Percentiles rank a stretch among this genome's conserved stretches.
These are phyloP conservation scores for Taphrorychus bicolor DNA, from an alignment of 2,888 invertebrate species.

Conservation along the genomic window DNA sequence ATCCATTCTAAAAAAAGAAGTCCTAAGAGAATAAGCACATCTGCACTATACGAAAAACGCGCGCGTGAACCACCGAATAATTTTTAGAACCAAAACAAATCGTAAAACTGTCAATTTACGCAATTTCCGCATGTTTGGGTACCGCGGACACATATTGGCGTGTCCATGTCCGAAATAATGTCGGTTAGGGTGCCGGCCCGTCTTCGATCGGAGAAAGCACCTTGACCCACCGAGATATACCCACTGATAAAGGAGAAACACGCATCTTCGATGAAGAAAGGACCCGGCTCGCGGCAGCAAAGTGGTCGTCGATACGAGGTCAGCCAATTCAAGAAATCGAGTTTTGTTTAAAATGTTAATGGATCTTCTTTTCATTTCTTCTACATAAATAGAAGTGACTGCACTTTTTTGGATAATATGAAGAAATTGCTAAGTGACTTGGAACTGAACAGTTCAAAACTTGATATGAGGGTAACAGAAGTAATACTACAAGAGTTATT, in stretches of 20 bases:
- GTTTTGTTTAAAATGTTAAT: constrained; percentile 6
- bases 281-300: constrained; percentile 13
- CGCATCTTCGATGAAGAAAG: constrained; percentile 16
- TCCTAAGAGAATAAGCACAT: too few relatives aligned
- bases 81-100: background rate
- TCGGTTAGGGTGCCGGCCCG: constrained; percentile 15
- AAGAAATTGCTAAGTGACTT: too few relatives aligned
- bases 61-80: too few relatives aligned
- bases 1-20: too few relatives aligned
- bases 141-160: background rate
- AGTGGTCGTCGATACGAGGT: constrained; percentile 13
- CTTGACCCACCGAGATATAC: constrained; percentile 21
- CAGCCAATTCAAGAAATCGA: constrained; percentile 13
- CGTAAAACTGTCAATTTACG: constrained; percentile 4
- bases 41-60: too few relatives aligned
- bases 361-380: background rate
- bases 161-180: constrained; percentile 13
- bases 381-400: background rate
- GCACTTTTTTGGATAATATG: background rate
- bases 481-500: too few relatives aligned
- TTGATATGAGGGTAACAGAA: too few relatives aligned
- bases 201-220: constrained; percentile 26
- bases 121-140: background rate
- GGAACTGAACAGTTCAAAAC: too few relatives aligned
- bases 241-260: constrained; percentile 13